Percentiles rank a stretch among this genome's conserved stretches.
Evolutionary conservation across 53 echinoderm and acorn worm genomes (phyloP).

Genomic region (Apostichopus leukothele): DNA sequence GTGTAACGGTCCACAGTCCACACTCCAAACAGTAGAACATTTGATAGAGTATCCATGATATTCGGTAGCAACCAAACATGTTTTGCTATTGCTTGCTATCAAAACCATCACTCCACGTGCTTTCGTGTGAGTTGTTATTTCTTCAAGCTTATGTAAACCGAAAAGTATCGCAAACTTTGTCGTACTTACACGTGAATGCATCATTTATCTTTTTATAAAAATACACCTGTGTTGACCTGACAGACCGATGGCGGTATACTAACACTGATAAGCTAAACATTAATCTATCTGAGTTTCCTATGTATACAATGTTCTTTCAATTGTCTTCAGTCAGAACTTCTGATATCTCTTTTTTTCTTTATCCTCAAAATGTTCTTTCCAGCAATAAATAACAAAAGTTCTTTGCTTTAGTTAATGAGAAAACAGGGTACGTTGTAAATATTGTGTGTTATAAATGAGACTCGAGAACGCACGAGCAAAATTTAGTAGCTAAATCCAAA

Average conservation of each 20-base stretch:
- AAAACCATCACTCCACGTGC: neutral
- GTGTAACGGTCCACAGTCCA: too few relatives aligned
- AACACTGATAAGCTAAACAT: neutral
- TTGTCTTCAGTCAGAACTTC: neutral
- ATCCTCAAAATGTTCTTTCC: neutral
- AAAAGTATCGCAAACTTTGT: neutral
- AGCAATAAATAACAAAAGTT: neutral
- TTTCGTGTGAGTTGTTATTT: neutral
- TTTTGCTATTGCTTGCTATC: neutral
- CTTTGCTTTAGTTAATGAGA: neutral
- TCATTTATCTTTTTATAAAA: neutral
- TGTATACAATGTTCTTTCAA: neutral
- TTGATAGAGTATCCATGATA: neutral
- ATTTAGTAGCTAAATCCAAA: constrained; percentile 3
- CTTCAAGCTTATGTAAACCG: neutral
- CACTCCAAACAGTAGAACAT: too few relatives aligned
- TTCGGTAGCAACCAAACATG: neutral
- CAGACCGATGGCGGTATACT: neutral
- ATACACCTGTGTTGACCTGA: neutral
- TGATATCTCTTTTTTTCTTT: neutral
- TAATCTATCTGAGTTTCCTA: neutral
- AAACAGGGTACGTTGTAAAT: neutral
- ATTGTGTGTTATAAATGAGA: neutral
- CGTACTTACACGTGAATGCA: neutral
- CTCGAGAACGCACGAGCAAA: constrained; percentile 1